Conservation (phyloP, 2,888 invertebrate genomes). For the Cheilosia soror region DNA sequence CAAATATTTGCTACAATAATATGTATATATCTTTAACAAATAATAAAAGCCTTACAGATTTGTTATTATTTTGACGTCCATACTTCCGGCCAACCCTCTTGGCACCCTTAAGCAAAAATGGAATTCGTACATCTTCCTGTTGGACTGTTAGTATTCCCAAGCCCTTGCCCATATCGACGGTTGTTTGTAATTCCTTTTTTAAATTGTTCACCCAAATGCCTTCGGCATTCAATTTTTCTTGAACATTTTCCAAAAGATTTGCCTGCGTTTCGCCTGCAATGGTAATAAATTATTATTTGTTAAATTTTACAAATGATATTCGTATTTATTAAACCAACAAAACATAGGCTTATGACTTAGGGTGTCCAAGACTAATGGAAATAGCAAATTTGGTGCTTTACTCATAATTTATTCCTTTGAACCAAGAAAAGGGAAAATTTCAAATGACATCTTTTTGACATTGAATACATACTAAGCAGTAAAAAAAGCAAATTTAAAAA, state of each 20-base stretch:
- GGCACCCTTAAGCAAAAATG: neutral
- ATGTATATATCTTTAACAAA: too few species aligned
- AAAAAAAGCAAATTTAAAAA: too few species aligned
- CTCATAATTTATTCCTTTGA: too few species aligned
- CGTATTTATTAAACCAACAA: neutral
- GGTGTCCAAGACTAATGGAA: slow-evolving; percentile 4
- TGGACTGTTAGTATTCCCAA: slow-evolving; percentile 17
- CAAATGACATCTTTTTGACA: too few species aligned
- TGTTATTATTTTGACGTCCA: too few species aligned
- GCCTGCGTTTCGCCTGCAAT: slow-evolving; percentile 17
- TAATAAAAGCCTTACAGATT: too few species aligned
- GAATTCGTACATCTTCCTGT: slow-evolving; percentile 10
- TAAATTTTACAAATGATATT: neutral
- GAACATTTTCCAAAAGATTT: slow-evolving; percentile 1
- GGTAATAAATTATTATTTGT: neutral
- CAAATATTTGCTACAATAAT: too few species aligned
- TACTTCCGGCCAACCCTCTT: too few species aligned
- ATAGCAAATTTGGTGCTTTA: neutral
- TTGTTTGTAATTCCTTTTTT: slow-evolving; percentile 6
- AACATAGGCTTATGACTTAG: slow-evolving; percentile 20
- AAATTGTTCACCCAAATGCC: neutral
- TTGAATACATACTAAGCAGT: too few species aligned
- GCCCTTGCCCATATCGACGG: slow-evolving; percentile 6
- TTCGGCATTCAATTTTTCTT: neutral
- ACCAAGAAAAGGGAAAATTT: too few species aligned